Conservation (phyloP, 2,888 invertebrate species). For the Leptogaster cylindrica region DNA sequence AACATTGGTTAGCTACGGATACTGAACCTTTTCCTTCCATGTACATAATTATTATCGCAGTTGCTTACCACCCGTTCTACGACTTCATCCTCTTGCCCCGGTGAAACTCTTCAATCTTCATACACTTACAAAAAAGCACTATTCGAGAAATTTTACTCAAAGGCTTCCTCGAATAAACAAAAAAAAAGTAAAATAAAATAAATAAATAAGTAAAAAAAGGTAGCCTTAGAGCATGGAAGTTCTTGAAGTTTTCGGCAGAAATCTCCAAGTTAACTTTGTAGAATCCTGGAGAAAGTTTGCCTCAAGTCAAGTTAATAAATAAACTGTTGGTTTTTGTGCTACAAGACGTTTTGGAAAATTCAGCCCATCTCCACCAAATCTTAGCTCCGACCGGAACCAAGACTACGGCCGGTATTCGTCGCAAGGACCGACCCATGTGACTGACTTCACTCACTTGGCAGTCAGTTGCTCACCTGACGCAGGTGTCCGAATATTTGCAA, state of each 20-base stretch:
- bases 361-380: too few species aligned
- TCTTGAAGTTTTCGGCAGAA: slow-evolving; percentile 26
- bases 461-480: too few species aligned
- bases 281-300: slow-evolving; percentile 43
- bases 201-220: slow-evolving; percentile 3
- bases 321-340: too few species aligned
- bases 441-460: too few species aligned
- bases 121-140: neutral
- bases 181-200: neutral
- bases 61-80: too few species aligned
- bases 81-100: too few species aligned
- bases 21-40: slow-evolving; percentile 14
- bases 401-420: too few species aligned
- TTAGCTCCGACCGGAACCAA: too few species aligned
- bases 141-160: slow-evolving; percentile 8
- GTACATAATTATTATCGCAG: slow-evolving; percentile 23
- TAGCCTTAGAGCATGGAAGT: neutral
- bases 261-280: slow-evolving; percentile 32
- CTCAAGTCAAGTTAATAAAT: slow-evolving; percentile 40
- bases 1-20: slow-evolving; percentile 12
- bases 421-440: too few species aligned
- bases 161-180: neutral
- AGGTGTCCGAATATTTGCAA: too few species aligned
- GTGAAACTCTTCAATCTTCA: too few species aligned
- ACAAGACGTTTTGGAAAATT: too few species aligned